Base-by-base conservation (phyloP, 53 echinoderm and acorn worm species). In the Holothuria leucospilota region DNA sequence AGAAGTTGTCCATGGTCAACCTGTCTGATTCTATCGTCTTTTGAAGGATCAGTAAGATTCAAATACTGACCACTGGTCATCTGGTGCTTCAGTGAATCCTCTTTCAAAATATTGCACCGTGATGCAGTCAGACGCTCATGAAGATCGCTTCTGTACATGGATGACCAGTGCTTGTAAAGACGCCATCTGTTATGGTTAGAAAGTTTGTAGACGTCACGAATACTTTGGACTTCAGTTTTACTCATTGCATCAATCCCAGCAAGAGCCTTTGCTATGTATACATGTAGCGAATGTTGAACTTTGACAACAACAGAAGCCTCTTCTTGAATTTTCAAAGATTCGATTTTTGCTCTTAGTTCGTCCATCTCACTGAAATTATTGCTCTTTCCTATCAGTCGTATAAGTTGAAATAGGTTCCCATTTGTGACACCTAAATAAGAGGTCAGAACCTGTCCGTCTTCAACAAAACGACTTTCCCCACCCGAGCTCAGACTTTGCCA, bases 151-250 rank as follows among this genome's bases (percentile, higher is more conserved):
- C 62, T 59, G 29, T 80, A 80, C 10, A 58, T 20, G 13, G 78
- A 58, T 24, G 40, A 21, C 78, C 78, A 78, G 26, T 78, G 59
- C 29, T 78, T 53, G 16, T 78, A 78, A 24, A 78, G 51, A 25
- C 59, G 59, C 78, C 78, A 78, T 78, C 78, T 23, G 58, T 78
- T 42, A 23, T 20, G 58, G 21, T 53, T 6, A 24, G 56, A 15
- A 8, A 78, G 56, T 53, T 78, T 8, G 24, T 21, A 30, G 9
- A 78, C 78, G 30, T 56, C 51, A 53, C 4, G 46, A 29, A 78
- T 15, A 12, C 13, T n/a, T n/a, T 78, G 26, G 46, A 27, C 59
- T 27, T 78, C 59, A 59, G 29, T 5, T 78, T n/a, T 56, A 23
- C 29, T 78, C 58, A 78, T 78, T 23, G 78, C 25, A 25, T 21